A percentile compares a stretch with the other conserved stretches of the same genome.
Conservation (phyloP, 1,140 invertebrate species). For the Zaprionus nigranus region DNA sequence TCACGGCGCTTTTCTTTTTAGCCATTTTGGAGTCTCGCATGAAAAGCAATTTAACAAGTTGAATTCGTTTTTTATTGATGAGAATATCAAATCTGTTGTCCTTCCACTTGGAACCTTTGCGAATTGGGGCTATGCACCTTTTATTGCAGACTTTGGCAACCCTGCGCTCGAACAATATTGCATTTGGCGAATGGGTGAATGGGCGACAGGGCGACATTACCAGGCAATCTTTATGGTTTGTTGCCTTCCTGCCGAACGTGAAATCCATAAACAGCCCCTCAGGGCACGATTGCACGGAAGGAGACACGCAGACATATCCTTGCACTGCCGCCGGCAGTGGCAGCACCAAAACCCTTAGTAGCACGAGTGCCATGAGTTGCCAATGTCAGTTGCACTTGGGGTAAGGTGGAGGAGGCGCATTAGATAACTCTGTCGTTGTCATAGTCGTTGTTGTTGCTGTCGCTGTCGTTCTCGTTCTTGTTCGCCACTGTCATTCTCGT, state of each 20-base stretch:
- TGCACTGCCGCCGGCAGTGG: constrained; percentile 15
- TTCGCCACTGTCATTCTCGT: constrained; percentile 19
- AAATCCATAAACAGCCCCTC: constrained; percentile 73
- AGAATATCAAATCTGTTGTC: constrained; percentile 21
- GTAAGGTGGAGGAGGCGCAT: background rate
- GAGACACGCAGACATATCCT: constrained; percentile 52
- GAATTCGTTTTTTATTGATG: constrained; percentile 19
- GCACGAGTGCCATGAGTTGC: background rate
- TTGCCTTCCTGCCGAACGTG: constrained; percentile 72
- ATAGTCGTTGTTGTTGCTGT: background rate
- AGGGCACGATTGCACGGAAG: constrained; percentile 58
- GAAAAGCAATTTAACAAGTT: constrained; percentile 10
- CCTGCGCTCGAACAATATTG: constrained; percentile 45
- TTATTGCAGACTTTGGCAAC: constrained; percentile 1
- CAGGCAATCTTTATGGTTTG: constrained; percentile 75
- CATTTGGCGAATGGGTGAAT: constrained; percentile 40
- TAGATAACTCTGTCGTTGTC: constrained; percentile 32
- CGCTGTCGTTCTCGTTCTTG: constrained; percentile 1
- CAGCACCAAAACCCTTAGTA: background rate
- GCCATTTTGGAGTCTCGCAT: background rate
- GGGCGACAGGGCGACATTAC: constrained; percentile 58
- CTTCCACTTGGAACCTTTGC: constrained; percentile 5
- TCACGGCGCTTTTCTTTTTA: background rate
- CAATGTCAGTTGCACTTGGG: constrained; percentile 12
- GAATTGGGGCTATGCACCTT: constrained; percentile 11